Evolutionary conservation across 2,888 invertebrate genomes (phyloP).

Genomic region (Eristalis pertinax): DNA sequence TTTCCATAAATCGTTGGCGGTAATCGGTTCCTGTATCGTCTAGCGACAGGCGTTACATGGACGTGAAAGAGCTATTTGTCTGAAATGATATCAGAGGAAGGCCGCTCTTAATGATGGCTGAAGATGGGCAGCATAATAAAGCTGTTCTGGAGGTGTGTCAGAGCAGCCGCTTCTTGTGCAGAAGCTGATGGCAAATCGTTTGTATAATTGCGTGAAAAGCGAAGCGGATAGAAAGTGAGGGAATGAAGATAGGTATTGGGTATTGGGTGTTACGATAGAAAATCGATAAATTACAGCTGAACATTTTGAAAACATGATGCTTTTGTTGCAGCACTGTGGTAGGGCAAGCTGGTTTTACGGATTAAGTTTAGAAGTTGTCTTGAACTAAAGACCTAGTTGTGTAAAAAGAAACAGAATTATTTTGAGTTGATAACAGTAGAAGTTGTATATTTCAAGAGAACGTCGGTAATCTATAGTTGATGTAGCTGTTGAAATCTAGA

Average conservation of each 20-base stretch:
- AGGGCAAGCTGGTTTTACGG: too few species aligned
- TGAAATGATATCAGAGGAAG: background rate
- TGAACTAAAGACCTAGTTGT: too few species aligned
- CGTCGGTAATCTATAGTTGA: too few species aligned
- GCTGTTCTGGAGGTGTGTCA: background rate
- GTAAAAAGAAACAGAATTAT: too few species aligned
- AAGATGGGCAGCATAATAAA: background rate
- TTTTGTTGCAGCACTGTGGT: too few species aligned
- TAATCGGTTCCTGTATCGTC: background rate
- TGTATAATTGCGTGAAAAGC: background rate
- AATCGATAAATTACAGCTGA: background rate
- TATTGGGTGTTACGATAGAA: background rate
- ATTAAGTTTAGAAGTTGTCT: too few species aligned
- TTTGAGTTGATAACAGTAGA: too few species aligned
- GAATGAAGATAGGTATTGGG: background rate
- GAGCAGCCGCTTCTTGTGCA: background rate
- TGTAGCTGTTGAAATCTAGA: too few species aligned
- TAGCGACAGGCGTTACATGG: background rate
- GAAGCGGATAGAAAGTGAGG: background rate
- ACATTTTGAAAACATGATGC: background rate
- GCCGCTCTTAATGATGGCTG: background rate
- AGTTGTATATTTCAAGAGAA: too few species aligned
- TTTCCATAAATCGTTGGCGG: background rate
- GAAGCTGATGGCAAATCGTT: background rate
- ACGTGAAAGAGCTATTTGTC: background rate